Evolutionary conservation across 2,888 invertebrate species (phyloP).

Genomic region (Eupithecia vulgata): DNA sequence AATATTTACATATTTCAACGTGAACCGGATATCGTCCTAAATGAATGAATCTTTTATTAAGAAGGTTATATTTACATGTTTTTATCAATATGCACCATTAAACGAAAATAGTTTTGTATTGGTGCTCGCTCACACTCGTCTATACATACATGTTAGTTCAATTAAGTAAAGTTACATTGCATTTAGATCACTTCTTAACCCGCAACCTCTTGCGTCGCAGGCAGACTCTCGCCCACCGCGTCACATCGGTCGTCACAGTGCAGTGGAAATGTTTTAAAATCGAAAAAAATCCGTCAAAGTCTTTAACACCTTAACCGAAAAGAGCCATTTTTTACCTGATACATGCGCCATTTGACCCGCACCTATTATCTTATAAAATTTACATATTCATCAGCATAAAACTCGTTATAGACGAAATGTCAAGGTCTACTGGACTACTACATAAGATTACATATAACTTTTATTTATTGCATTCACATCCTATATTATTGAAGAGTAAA

Average conservation of each 20-base stretch:
- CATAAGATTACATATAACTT: neutral
- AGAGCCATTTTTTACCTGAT: neutral
- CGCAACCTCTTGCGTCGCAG: too few relatives aligned
- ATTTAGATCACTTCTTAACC: too few relatives aligned
- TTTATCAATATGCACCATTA: too few relatives aligned
- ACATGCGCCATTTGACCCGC: conserved; percentile 39
- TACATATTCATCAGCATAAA: conserved; percentile 33
- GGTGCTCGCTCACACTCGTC: too few relatives aligned
- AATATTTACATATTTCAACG: neutral
- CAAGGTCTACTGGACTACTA: conserved; percentile 35
- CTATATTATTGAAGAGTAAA: neutral
- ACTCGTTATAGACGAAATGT: conserved; percentile 43
- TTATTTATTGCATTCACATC: conserved; percentile 5
- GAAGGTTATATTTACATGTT: too few relatives aligned
- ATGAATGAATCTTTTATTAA: too few relatives aligned
- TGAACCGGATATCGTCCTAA: neutral
- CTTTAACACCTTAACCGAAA: conserved; percentile 4
- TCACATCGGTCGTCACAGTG: too few relatives aligned
- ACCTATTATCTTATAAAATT: conserved; percentile 38
- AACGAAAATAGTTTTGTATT: too few relatives aligned
- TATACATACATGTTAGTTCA: too few relatives aligned
- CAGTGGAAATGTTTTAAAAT: too few relatives aligned
- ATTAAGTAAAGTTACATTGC: too few relatives aligned
- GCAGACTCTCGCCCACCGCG: too few relatives aligned
- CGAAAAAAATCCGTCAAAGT: neutral